Base-by-base conservation (phyloP, 2,888 invertebrate species). In the Himalopsyche anomala region DNA sequence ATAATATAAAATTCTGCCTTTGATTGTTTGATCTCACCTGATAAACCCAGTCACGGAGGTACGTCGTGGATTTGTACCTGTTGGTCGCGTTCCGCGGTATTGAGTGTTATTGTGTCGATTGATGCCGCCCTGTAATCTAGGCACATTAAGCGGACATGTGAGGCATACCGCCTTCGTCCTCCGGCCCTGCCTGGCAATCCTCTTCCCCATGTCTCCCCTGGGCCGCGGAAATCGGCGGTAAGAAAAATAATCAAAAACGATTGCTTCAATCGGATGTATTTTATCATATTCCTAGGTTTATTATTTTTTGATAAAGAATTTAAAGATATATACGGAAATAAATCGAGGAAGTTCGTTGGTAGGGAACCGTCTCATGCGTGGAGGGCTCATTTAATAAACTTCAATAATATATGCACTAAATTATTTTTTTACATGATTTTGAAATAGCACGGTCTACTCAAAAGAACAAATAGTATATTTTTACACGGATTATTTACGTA, bases 81-180 rank as follows among this genome's bases (percentile, higher is more conserved):
- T 28, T 74, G 36, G 74, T 74, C 74, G 74, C 74, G 74, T 9
- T 9, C 74, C 54, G 54, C 69, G 40, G 56, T 56, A 40, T 62
- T 38, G 62, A 62, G 83, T 83, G 83, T 83, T 83, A 62, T 40
- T 83, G 83, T 83, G 83, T 81, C 45, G 54, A 54, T 54, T 54
- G 81, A 51, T 38, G 83, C 83, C 83, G 83, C 83, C 83, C 62
- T 83, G 83, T 83, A 83, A 83, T 83, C 83, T 62, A 19, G 62
- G 62, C 62, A 83, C 83, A 83, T 83, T 83, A 83, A 56, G 55
- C 82, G 36, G 55, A 54, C 40, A 54, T 55, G 36, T 51, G 82
- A 82, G 38, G 36, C 56, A 38, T 55, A 74, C 74, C 74, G 74
- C 19, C 74, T 11, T 45, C 40, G n/a, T 81, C 54, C 81, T 51